phyloP scores from a whole-genome alignment of 2,888 invertebrate species.

The Ctenicera cuprea region DNA sequence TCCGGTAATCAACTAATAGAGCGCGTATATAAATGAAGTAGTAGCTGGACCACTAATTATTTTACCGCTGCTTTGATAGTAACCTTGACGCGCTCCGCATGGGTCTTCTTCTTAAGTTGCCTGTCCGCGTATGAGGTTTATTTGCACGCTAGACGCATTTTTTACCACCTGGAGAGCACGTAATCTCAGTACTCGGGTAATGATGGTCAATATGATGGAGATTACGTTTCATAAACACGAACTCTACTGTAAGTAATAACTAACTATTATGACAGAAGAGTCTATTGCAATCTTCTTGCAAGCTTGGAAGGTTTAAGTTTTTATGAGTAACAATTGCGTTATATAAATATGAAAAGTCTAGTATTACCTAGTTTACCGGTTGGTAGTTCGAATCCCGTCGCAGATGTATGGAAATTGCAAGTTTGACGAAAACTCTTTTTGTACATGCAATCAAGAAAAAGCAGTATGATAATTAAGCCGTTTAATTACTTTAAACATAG shows the following conservation, averaged over 20 bases:
- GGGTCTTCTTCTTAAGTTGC: constrained; percentile 30
- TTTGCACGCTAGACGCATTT: constrained; percentile 33
- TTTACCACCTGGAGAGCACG: constrained; percentile 19
- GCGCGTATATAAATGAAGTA: constrained; percentile 58
- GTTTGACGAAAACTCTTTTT: too few species aligned
- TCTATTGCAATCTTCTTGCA: too few species aligned
- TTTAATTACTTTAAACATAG: too few species aligned
- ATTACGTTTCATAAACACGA: constrained; percentile 21
- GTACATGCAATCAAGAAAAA: too few species aligned
- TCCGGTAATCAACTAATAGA: constrained; percentile 67
- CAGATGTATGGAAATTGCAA: too few species aligned
- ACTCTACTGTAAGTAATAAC: background rate
- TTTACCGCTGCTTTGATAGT: constrained; percentile 56
- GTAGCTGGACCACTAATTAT: constrained; percentile 62
- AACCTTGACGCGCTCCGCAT: constrained; percentile 42
- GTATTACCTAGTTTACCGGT: too few species aligned
- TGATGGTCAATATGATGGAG: constrained; percentile 13
- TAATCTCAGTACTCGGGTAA: constrained; percentile 2
- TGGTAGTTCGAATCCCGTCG: too few species aligned
- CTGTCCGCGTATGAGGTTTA: constrained; percentile 21
- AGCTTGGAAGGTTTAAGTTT: too few species aligned
- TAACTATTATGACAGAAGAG: too few species aligned
- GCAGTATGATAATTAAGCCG: too few species aligned
- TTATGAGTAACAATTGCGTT: too few species aligned
- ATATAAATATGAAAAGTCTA: too few species aligned